Evolutionary conservation across 2,113 vertebrate species (phyloP).

Genomic region (Ibidorhyncha struthersii): DNA sequence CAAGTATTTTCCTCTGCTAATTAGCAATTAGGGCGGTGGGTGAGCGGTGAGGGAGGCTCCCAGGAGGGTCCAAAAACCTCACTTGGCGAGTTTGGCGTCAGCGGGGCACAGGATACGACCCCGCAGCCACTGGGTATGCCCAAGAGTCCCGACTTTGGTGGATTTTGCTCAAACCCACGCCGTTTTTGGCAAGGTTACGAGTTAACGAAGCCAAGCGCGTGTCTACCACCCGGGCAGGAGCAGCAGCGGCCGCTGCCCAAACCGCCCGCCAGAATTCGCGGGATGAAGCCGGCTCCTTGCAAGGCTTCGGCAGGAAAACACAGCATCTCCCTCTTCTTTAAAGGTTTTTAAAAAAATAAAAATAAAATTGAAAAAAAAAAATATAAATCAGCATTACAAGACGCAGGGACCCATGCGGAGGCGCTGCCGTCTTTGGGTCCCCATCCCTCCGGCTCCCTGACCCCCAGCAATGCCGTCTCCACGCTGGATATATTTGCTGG

Average conservation of each 20-base stretch:
- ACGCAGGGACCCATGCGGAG: not conserved
- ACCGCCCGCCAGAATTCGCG: too few relatives aligned
- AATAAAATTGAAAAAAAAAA: not conserved
- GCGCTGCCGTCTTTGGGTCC: not conserved
- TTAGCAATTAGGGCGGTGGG: not conserved
- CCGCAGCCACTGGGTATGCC: accelerated
- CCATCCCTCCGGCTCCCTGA: accelerated
- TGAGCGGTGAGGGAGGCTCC: not conserved
- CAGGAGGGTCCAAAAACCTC: not conserved
- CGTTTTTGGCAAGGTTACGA: not conserved
- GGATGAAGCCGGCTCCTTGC: too few relatives aligned
- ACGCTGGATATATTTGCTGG: accelerated
- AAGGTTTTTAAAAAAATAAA: not conserved
- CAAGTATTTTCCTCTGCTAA: not conserved
- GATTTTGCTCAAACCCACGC: not conserved
- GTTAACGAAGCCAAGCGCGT: not conserved
- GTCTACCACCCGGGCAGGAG: not conserved
- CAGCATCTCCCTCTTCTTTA: not conserved
- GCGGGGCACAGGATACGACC: not conserved
- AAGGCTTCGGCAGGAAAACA: too few relatives aligned
- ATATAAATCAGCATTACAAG: not conserved
- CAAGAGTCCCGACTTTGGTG: not conserved
- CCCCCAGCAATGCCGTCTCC: not conserved
- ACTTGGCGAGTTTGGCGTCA: too few relatives aligned
- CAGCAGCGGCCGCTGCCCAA: too few relatives aligned